Evolutionary conservation across 2,888 invertebrate genomes (phyloP).

Genomic region (Netelia virgata): DNA sequence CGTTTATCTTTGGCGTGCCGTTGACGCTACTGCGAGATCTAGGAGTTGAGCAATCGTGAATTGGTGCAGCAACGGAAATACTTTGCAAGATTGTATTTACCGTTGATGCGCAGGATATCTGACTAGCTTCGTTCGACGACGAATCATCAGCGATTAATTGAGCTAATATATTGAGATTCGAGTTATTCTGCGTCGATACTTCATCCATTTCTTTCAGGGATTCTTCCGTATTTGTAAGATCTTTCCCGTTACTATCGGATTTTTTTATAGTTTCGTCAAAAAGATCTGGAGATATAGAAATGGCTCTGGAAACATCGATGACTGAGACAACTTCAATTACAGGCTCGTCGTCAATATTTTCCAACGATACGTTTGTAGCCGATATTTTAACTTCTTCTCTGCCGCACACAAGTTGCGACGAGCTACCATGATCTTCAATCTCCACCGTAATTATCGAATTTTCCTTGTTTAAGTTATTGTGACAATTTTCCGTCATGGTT

Average conservation of each 20-base stretch:
- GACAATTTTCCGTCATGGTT: neutral
- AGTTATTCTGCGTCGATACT: constrained; percentile 43
- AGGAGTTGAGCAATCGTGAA: constrained; percentile 11
- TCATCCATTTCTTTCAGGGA: neutral
- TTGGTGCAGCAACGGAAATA: constrained; percentile 4
- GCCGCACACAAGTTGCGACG: neutral
- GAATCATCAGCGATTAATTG: constrained; percentile 59
- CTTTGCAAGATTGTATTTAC: constrained; percentile 20
- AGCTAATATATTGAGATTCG: constrained; percentile 63
- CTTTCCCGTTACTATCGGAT: constrained; percentile 17
- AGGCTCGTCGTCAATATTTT: constrained; percentile 2
- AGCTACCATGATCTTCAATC: constrained; percentile 1
- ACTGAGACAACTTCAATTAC: constrained; percentile 6
- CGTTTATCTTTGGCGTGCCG: neutral
- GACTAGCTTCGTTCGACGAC: neutral
- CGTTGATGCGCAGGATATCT: constrained; percentile 1
- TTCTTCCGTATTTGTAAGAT: constrained; percentile 6
- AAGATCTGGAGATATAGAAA: constrained; percentile 75
- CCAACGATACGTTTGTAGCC: constrained; percentile 1
- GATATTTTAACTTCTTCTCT: neutral
- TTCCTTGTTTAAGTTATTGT: neutral
- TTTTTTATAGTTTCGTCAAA: constrained; percentile 58
- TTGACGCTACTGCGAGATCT: constrained; percentile 27
- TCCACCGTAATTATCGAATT: neutral
- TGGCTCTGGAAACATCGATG: constrained; percentile 21